Percentiles rank a stretch among this genome's conserved stretches.
Conservation (phyloP, 1,140 invertebrate species). For the Linepithema humile region DNA sequence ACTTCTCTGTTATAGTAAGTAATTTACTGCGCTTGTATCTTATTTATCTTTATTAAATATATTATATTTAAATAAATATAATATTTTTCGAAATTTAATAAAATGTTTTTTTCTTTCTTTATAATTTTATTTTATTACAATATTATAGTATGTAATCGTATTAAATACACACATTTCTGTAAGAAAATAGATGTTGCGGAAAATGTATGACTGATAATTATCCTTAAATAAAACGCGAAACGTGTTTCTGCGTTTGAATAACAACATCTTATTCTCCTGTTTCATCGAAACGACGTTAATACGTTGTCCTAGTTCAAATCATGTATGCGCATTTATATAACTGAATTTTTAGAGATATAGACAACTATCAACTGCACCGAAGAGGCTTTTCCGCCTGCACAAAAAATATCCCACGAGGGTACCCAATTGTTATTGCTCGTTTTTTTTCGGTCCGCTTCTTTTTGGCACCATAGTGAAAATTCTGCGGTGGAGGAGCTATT, state of each 20-base stretch:
- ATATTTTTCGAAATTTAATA: too few species aligned
- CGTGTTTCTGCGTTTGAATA: conserved; percentile 22
- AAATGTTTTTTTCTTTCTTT: too few species aligned
- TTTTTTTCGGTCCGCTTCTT: not conserved
- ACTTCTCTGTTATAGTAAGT: too few species aligned
- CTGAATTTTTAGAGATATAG: conserved; percentile 27
- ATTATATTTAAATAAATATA: too few species aligned
- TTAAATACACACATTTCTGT: conserved; percentile 12
- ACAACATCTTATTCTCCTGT: not conserved
- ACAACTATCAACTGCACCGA: not conserved
- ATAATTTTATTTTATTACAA: conserved; percentile 29
- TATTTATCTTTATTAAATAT: too few species aligned
- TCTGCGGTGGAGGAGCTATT: conserved; percentile 1
- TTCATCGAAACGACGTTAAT: conserved; percentile 29
- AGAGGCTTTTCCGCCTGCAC: not conserved
- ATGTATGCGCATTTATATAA: conserved; percentile 51
- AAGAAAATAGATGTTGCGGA: not conserved
- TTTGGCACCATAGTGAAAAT: not conserved
- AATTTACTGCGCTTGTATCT: too few species aligned
- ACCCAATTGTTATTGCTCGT: not conserved
- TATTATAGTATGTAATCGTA: not conserved
- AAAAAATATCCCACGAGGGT: not conserved
- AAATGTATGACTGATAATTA: conserved; percentile 25
- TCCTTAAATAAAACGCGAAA: conserved; percentile 34
- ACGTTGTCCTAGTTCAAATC: conserved; percentile 19